These are phyloP conservation scores for Amiota mariae DNA, from an alignment of 2,888 invertebrate genomes.

Conservation along the genomic window DNA sequence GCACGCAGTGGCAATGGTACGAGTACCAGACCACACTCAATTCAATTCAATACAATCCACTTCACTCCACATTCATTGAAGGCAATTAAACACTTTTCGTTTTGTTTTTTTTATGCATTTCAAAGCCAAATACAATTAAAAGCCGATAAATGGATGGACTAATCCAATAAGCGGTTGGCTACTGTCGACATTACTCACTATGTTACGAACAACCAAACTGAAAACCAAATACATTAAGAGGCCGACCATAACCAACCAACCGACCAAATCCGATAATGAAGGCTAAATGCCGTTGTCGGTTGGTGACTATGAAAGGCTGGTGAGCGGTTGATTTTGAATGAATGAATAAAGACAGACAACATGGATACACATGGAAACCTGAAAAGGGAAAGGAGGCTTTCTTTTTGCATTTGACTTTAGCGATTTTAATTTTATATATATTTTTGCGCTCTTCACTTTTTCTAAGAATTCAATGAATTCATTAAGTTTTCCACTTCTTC, in stretches of 20 bases:
- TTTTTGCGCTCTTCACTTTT: constrained; percentile 35
- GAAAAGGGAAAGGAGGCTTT: constrained; percentile 19
- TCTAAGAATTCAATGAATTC: constrained; percentile 58
- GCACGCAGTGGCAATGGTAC: neutral
- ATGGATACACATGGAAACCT: neutral
- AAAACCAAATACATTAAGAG: constrained; percentile 36
- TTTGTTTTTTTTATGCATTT: constrained; percentile 30
- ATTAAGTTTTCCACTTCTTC: constrained; percentile 27
- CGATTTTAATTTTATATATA: constrained; percentile 46
- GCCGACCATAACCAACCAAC: constrained; percentile 48
- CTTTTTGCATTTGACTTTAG: constrained; percentile 8
- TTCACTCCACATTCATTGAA: constrained; percentile 43
- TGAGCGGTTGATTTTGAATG: constrained; percentile 15
- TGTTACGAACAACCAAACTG: constrained; percentile 37
- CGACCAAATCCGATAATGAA: constrained; percentile 2
- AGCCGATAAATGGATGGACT: constrained; percentile 14
- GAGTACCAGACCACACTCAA: too few relatives aligned
- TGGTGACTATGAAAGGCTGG: neutral
- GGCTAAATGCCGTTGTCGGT: neutral
- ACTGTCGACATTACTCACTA: constrained; percentile 4
- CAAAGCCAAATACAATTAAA: constrained; percentile 21
- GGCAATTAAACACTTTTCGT: constrained; percentile 62
- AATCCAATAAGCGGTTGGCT: constrained; percentile 22
- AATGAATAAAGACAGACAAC: neutral
- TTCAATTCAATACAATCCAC: neutral